Base-by-base conservation (phyloP, 2,113 vertebrate genomes). In the Oxyruncus cristatus region DNA sequence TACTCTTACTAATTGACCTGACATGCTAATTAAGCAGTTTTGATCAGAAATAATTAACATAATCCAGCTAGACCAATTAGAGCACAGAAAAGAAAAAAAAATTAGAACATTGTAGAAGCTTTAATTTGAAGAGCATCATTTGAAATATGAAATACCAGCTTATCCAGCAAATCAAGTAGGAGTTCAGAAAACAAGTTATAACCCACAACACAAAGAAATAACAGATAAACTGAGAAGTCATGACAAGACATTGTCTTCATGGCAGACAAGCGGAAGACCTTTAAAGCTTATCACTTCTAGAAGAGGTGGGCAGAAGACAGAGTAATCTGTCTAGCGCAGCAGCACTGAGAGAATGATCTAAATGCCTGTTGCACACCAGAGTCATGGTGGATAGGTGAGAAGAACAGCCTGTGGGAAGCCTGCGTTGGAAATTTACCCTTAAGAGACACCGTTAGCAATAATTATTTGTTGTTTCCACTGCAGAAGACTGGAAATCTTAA, bases 11-110 rank as follows among this genome's bases (percentile, higher is more conserved):
- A 93, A 96, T 95, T 92, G 85, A 96, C 85, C 90, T 93, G 88
- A 80, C 75, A 68, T 92, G 88, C 88, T 96, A 95, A 96, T 95
- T 86, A 85, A 89, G 88, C 93, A 92, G 35, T 96, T 95, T 91
- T 91, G 92, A 87, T 94, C 65, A 78, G 70, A 92, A 92, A 89
- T 89, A 91, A 92, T 94, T 87, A 91, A 79, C 93, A 95, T 89
- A 94, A 96, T 84, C 83, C 91, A 93, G 65, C 70, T 68, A 95
- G 86, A 82, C 91, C 88, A 93, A 89, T 94, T 92, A 93, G 1
- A 82, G 37, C 19, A 78, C 22, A 61, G 75, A 37, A 56, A 52
- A 65, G 16, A 17, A 50, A 61, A 67, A 70, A 80, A 66, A 46
- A 79, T 17, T 19, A 47, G n/a, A 89, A 79, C 22, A 65, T 55